Conservation (phyloP, 2,113 vertebrate species). For the Rhynchomys soricoides region DNA sequence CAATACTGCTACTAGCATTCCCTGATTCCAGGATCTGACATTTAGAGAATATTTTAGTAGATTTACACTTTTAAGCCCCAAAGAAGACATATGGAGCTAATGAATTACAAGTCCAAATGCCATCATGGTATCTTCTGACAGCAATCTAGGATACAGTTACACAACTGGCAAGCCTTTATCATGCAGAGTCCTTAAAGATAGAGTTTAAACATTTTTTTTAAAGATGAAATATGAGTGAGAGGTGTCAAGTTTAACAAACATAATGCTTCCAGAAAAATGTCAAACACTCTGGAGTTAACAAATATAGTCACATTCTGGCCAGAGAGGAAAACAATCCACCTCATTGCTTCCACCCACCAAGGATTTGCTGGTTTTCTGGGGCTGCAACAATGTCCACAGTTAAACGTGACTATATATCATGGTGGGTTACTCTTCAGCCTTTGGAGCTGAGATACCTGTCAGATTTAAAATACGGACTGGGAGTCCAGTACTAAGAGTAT, state of each 20-base stretch:
- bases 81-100: background rate
- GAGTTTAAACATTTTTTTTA: conserved; percentile 57
- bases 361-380: background rate
- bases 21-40: background rate
- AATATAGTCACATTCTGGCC: conserved; percentile 66
- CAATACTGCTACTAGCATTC: background rate
- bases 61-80: background rate
- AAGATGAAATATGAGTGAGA: conserved; percentile 62
- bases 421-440: background rate
- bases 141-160: background rate
- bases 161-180: conserved; percentile 63
- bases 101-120: background rate
- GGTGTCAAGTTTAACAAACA: conserved; percentile 48
- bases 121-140: background rate
- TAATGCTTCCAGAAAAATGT: conserved; percentile 66
- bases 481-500: background rate
- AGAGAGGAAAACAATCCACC: conserved; percentile 62
- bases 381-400: background rate
- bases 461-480: background rate
- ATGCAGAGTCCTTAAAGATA: conserved; percentile 62
- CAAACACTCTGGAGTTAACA: conserved; percentile 70
- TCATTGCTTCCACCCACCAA: conserved; percentile 53
- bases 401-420: background rate
- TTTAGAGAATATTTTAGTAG: background rate
- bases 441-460: background rate